Evolutionary conservation across 2,797 vertebrate species (phyloP), one percentile per base, ranked within the genome.

Genomic region (Helarctos malayanus): DNA sequence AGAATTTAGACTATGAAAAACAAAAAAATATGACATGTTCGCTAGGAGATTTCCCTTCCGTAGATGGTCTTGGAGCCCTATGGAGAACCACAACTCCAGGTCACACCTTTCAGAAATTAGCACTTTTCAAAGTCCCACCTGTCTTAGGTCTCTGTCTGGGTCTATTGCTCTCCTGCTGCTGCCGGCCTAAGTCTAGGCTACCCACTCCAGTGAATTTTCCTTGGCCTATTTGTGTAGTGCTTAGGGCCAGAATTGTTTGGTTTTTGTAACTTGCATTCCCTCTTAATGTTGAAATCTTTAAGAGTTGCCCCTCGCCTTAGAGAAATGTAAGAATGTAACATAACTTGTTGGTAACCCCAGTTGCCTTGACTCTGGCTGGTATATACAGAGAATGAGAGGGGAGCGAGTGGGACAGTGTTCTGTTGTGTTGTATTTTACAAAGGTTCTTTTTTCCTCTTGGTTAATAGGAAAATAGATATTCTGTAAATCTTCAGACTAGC

Each of bases 401-500:
- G 23, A 92, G 16, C 13, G 76, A 27, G 47, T 5, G 18, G 25
- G n/a, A 73, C 83, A 84, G 29, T 5, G 25, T 52, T 92, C 61
- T 78, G 13, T 71, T 85, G 45, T 16, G 10, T 14, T 71, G 41
- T 91, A 45, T 69, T 91, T 81, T 54, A 56, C 23, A 75, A 81
- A 76, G 68, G 52, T 84, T 79, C 49, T 35, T 79, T 78, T 87
- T 91, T 76, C 38, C 41, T 93, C 29, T 63, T 54, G 19, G 29
- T 23, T 85, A 93, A 89, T 86, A 88, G 81, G 89, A 97, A 97
- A 97, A 97, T n/a, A 92, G 78, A 94, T 41, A 82, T 68, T 92
- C 92, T 78, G 3, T 56, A 96, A 97, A 96, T 88, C 78, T 96
- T 78, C 9, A 86, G 27, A 87, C 78, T 96, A 91, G 90, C 97